phyloP scores from a whole-genome alignment of 2,888 invertebrate species.

The Bugula neritina region DNA sequence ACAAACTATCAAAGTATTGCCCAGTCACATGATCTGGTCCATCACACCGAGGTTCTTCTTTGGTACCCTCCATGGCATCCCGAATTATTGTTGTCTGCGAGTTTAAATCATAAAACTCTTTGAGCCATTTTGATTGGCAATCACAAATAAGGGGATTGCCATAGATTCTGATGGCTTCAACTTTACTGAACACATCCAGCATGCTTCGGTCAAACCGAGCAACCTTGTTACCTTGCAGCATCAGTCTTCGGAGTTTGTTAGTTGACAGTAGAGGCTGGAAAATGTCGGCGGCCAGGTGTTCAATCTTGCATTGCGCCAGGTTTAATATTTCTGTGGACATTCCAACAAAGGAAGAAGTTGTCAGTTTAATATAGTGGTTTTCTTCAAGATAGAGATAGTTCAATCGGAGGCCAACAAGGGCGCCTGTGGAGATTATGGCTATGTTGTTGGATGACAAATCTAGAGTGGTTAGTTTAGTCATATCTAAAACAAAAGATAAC shows the following conservation, averaged over 20 bases:
- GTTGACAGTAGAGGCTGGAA: background rate
- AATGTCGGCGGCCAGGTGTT: background rate
- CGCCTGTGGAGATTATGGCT: background rate
- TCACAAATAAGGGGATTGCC: constrained; percentile 16
- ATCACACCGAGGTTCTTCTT: background rate
- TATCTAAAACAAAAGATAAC: constrained; percentile 13
- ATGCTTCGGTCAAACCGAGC: background rate
- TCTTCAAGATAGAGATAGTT: background rate
- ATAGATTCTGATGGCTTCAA: background rate
- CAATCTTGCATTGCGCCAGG: background rate
- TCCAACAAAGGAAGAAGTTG: background rate
- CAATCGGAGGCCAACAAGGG: background rate
- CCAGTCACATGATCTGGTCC: constrained; percentile 5
- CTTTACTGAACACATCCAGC: background rate
- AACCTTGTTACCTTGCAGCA: background rate
- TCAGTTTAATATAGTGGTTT: background rate
- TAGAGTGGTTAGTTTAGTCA: background rate
- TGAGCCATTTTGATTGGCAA: constrained; percentile 18
- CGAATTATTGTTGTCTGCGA: background rate
- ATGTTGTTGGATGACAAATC: constrained; percentile 21
- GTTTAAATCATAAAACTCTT: constrained; percentile 24
- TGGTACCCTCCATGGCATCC: background rate
- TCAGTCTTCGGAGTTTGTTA: background rate
- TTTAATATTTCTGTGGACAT: constrained; percentile 1
- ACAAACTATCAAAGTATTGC: constrained; percentile 1